Evolutionary conservation across 92 coral and sea anemone genomes (phyloP).

Genomic region (Porites rus): DNA sequence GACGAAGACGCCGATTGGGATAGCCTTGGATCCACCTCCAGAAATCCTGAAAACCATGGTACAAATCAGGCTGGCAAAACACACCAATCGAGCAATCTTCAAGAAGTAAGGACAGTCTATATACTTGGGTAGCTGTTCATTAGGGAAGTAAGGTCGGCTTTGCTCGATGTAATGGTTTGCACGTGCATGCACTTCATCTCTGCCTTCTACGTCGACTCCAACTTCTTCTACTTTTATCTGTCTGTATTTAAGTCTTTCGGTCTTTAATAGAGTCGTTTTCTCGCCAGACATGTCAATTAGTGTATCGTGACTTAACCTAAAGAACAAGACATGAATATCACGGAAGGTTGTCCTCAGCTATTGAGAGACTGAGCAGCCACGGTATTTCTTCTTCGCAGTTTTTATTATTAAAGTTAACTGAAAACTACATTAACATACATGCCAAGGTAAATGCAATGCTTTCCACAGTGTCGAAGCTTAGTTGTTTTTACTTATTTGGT

Average conservation of each 20-base stretch:
- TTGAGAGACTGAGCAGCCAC: too few relatives aligned
- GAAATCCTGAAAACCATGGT: constrained; percentile 1
- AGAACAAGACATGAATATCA: background rate
- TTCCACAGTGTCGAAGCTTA: too few relatives aligned
- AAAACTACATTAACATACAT: too few relatives aligned
- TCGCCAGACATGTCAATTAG: background rate
- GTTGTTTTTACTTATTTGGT: too few relatives aligned
- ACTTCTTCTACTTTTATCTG: constrained; percentile 24
- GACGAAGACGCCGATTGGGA: background rate
- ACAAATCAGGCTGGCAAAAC: constrained; percentile 1
- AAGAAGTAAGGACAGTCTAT: constrained; percentile 36
- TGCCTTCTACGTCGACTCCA: background rate
- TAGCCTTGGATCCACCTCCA: background rate
- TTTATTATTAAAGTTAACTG: too few relatives aligned
- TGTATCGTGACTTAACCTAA: background rate
- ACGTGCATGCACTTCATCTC: constrained; percentile 36
- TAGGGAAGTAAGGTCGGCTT: constrained; percentile 60
- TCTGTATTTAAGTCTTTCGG: constrained; percentile 6
- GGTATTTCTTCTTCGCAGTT: too few relatives aligned
- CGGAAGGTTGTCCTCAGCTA: too few relatives aligned
- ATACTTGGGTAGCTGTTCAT: constrained; percentile 45
- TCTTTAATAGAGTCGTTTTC: constrained; percentile 8
- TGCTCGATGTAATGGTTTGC: constrained; percentile 71
- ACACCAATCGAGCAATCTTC: background rate
- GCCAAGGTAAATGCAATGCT: too few relatives aligned